A percentile compares a stretch with the other conserved stretches of the same genome.
phyloP scores from a whole-genome alignment of 1,140 invertebrate species.

The Heterodera schachtii region DNA sequence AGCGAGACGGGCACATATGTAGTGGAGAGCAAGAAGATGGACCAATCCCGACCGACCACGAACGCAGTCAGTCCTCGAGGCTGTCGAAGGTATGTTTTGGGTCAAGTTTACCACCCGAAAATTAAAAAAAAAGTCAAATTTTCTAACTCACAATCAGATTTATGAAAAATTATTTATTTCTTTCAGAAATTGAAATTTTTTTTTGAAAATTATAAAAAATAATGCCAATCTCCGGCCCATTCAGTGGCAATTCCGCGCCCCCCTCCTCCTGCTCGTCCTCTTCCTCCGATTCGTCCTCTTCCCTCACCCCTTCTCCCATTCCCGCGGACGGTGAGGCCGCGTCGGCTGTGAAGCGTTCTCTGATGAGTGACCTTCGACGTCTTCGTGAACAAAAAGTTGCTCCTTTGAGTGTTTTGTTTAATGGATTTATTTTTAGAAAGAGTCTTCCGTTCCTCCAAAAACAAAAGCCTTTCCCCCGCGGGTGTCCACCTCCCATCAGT shows the following conservation, averaged over 20 bases:
- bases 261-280: slow-evolving; percentile 25
- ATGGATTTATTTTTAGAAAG: slow-evolving; percentile 15
- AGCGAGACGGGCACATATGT: slow-evolving; percentile 55
- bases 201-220: not conserved
- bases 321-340: not conserved
- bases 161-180: too few relatives aligned
- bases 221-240: not conserved
- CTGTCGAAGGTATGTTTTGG: not conserved
- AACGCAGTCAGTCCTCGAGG: not conserved
- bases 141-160: too few relatives aligned
- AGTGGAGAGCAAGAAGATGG: slow-evolving; percentile 28
- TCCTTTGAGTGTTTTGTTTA: slow-evolving; percentile 19
- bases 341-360: slow-evolving; percentile 4
- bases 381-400: slow-evolving; percentile 34
- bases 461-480: not conserved
- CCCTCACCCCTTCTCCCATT: not conserved
- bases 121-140: too few relatives aligned
- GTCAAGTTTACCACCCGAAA: not conserved
- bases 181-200: too few relatives aligned
- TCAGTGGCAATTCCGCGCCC: not conserved
- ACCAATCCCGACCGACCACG: not conserved
- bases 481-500: not conserved
- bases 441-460: slow-evolving; percentile 5
- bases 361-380: slow-evolving; percentile 43
- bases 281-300: slow-evolving; percentile 21